Evolutionary conservation across 2,888 invertebrate genomes (phyloP), one percentile per base, ranked within the genome.

Genomic region (Aporophyla nigra): DNA sequence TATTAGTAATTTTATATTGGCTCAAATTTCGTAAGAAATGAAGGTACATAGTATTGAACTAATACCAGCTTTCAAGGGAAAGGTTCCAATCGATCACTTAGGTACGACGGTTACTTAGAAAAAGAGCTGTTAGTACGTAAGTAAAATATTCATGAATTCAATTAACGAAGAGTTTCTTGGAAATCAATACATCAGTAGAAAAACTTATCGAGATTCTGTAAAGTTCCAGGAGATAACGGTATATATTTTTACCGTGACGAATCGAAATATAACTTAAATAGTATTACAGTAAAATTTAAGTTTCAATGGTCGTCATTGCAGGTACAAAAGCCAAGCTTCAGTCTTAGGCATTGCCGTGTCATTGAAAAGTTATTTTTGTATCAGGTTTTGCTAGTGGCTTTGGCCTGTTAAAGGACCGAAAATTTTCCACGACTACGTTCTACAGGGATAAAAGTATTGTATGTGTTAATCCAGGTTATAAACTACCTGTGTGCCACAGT

Each of bases 1-100:
- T 49, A 40, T 66, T 70, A 66, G 58, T 68, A 65, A 59, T 24
- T 46, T 65, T 63, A 66, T 66, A 66, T 51, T 65, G 40, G 24
- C 53, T 40, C 19, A 21, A 43, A 77, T 77, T 59, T 72, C 16
- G 16, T 72, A 14, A 53, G n/a, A 12, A 43, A 70, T 33, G 9
- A 43, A 70, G 51, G 12, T 58, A 19, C 58, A 43, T 1, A 46
- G 46, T 71, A 24, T 33, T 68, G 53, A 46, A 49, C 21, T 71
- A 65, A 71, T 21, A 58, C 12, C 19, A 16, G 46, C 6, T 62
- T 56, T 14, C 19, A n/a, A 51, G 40, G n/a, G 40, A 46, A 71
- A n/a, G 21, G n/a, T 16, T 43, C 6, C 33, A 53, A 58, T 71
- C 33, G 56, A 71, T 79, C n/a, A 71, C 43, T 63, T 12, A 63